These are phyloP conservation scores for Sphaerophoria taeniata DNA, from an alignment of 2,888 invertebrate species.

Conservation along the genomic window DNA sequence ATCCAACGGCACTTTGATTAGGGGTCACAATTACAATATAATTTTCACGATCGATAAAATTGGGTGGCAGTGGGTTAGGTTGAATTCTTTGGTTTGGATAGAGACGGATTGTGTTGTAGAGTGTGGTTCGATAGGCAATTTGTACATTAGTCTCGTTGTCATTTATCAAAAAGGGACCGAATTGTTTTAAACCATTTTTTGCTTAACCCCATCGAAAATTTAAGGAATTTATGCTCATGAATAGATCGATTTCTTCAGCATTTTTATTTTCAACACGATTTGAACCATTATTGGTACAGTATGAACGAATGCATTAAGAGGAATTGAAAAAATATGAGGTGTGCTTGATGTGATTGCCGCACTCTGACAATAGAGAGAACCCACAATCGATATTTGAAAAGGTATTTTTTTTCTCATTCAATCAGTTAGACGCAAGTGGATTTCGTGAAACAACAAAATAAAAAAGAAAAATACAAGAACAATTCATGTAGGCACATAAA, in stretches of 20 bases:
- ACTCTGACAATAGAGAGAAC: background rate
- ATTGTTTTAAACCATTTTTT: no score
- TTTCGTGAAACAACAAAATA: slow-evolving; percentile 56
- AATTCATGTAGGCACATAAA: no score
- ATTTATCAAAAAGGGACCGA: no score
- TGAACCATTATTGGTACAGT: background rate
- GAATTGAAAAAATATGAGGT: slow-evolving; percentile 20
- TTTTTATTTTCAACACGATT: no score
- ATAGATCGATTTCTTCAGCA: no score
- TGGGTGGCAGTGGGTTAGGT: background rate
- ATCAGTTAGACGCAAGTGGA: slow-evolving; percentile 42
- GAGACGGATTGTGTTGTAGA: background rate
- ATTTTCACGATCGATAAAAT: slow-evolving; percentile 64
- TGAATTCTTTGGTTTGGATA: background rate
- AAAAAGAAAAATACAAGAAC: slow-evolving; percentile 70
- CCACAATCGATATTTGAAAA: slow-evolving; percentile 66
- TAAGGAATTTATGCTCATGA: no score
- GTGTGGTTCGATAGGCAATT: no score
- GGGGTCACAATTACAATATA: slow-evolving; percentile 63
- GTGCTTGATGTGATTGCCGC: slow-evolving; percentile 10
- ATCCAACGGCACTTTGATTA: slow-evolving; percentile 52
- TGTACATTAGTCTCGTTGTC: no score
- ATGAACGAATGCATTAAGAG: background rate
- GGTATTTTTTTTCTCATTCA: slow-evolving; percentile 30
- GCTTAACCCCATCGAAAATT: no score